phyloP scores from a whole-genome alignment of 2,888 invertebrate species.

The Syrphus vitripennis region DNA sequence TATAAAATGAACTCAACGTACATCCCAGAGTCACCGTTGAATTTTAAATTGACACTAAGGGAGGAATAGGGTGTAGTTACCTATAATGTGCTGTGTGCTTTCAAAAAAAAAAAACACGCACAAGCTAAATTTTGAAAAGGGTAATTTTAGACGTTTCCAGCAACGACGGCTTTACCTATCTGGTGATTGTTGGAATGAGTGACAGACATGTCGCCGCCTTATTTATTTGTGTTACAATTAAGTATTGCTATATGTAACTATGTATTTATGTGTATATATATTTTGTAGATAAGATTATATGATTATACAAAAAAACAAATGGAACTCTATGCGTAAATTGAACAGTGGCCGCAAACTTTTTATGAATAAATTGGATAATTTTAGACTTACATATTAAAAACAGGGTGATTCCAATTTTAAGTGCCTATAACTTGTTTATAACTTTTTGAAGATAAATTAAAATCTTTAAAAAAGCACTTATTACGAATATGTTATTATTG shows the following conservation, averaged over 20 bases:
- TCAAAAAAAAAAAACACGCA: neutral
- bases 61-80: conserved; percentile 74
- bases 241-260: neutral
- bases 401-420: neutral
- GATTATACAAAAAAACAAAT: neutral
- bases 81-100: neutral
- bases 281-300: neutral
- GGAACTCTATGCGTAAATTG: conserved; percentile 40
- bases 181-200: neutral
- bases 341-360: conserved; percentile 28
- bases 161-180: neutral
- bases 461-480: no score
- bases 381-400: no score
- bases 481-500: no score
- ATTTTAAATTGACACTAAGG: conserved; percentile 84
- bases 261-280: neutral
- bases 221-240: conserved; percentile 16
- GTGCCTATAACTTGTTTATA: no score
- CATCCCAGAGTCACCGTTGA: conserved; percentile 87
- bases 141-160: neutral
- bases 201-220: conserved; percentile 34
- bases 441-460: no score
- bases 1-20: conserved; percentile 89
- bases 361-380: conserved; percentile 22
- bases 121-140: neutral